Conservation (phyloP, 92 coral and sea anemone species). For the Parazoanthus darwini region DNA sequence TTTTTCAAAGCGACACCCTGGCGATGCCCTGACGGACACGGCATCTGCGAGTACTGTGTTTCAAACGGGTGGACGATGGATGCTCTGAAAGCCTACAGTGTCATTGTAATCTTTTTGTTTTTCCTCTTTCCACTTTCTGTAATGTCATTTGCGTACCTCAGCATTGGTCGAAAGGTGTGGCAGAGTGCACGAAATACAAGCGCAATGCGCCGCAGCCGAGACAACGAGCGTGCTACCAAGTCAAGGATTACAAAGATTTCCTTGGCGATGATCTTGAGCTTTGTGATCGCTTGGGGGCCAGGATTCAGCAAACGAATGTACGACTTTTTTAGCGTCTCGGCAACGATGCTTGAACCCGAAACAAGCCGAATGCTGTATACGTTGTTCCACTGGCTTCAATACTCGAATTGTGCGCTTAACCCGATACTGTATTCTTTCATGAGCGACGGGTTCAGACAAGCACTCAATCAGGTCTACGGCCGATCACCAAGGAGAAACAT, state of each 20-base stretch:
- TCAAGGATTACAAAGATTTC: slow-evolving; percentile 77
- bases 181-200: slow-evolving; percentile 69
- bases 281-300: slow-evolving; percentile 83
- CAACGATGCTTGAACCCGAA: neutral
- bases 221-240: slow-evolving; percentile 49
- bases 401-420: slow-evolving; percentile 79
- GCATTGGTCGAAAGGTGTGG: slow-evolving; percentile 71
- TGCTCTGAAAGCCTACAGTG: slow-evolving; percentile 48
- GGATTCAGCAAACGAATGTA: slow-evolving; percentile 41
- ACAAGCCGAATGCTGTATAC: slow-evolving; percentile 44
- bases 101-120: slow-evolving; percentile 47
- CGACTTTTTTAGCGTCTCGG: slow-evolving; percentile 6
- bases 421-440: slow-evolving; percentile 79
- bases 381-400: slow-evolving; percentile 52
- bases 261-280: slow-evolving; percentile 70
- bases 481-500: neutral
- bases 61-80: slow-evolving; percentile 50
- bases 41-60: slow-evolving; percentile 44
- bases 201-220: slow-evolving; percentile 54
- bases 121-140: slow-evolving; percentile 63
- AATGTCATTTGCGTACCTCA: slow-evolving; percentile 66
- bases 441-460: slow-evolving; percentile 82
- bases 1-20: slow-evolving; percentile 32
- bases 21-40: neutral
- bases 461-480: slow-evolving; percentile 33